Conservation (phyloP, 2,797 vertebrate species). For the Pelodytes ibericus region DNA sequence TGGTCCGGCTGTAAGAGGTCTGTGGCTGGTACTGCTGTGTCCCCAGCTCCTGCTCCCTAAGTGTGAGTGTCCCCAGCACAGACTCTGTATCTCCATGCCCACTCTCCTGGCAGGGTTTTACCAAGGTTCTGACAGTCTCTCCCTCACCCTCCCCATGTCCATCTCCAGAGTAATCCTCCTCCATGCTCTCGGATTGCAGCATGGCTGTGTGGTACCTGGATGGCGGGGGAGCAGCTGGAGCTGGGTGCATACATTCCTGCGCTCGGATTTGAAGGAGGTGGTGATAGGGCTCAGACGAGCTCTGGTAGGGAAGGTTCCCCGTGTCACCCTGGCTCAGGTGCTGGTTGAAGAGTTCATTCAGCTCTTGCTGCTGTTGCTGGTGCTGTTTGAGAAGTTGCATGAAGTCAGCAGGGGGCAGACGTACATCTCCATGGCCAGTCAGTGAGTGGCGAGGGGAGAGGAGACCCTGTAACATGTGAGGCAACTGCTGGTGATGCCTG, state of each 20-base stretch:
- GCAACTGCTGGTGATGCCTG: conserved; percentile 88
- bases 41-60: conserved; percentile 74
- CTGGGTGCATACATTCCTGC: conserved; percentile 65
- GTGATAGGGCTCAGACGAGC: conserved; percentile 69
- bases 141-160: conserved; percentile 76
- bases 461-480: conserved; percentile 93
- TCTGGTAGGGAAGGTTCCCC: conserved; percentile 74
- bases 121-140: conserved; percentile 72
- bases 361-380: conserved; percentile 83
- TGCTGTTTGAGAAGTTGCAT: conserved; percentile 85
- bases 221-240: conserved; percentile 60
- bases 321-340: conserved; percentile 84
- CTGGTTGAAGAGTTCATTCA: conserved; percentile 84
- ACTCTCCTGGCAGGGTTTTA: conserved; percentile 77
- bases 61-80: conserved; percentile 76
- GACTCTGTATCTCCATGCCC: conserved; percentile 82
- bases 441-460: conserved; percentile 95
- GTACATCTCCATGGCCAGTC: conserved; percentile 88
- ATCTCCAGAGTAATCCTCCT: conserved; percentile 85
- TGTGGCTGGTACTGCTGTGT: conserved; percentile 80
- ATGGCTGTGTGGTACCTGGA: conserved; percentile 75
- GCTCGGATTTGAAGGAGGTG: conserved; percentile 87
- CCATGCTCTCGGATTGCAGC: conserved; percentile 95
- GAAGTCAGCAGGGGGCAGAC: conserved; percentile 88
- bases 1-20: conserved; percentile 69